Base-by-base conservation (phyloP, 1,140 invertebrate genomes). In the Holcopasites calliopsidis region DNA sequence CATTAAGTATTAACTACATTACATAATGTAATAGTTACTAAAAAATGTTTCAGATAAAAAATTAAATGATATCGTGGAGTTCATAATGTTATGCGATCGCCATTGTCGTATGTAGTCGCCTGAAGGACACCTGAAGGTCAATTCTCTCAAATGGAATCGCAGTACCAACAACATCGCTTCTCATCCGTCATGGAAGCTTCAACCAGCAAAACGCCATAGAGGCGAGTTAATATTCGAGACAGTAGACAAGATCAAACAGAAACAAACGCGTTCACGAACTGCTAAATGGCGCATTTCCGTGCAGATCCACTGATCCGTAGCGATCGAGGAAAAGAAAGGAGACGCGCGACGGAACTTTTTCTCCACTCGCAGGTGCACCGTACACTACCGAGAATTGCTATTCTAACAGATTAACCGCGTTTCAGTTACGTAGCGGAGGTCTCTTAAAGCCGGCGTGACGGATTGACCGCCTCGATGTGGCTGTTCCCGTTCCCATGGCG, bases 341-440 rank as follows among this genome's bases (percentile, higher is more conserved):
- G n/a, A 23, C 3, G 18, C 8, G 5, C 18, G 23, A 33, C 47
- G 38, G 33, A 72, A 72, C 58, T 44, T 52, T 64, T 66, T 47
- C 42, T 21, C 40, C 13, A 38, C 31, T 40, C n/a, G n/a, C n/a
- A 16, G 71, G 65, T 74, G 71, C 61, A 28, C 50, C 40, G 16
- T 26, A 75, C 52, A 42, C 52, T 75, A 18, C 73, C 35, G 42
- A 58, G 65, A 68, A 75, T 75, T 68, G 65, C 64, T 75, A 58
- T 68, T 60, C 64, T 50, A 68, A 75, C 64, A 60, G 64, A 75
- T 75, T 75, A 75, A 69, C 65, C 64, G 73, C 64, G 54, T 69
- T 75, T 75, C 73, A 69, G 73, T 75, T 70, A 66, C 26, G 58
- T 55, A 61, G 42, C 38, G 26, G 31, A 38, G 54, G 47, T 44